Evolutionary conservation across 2,113 vertebrate genomes (phyloP).

Genomic region (Myocastor coypus): DNA sequence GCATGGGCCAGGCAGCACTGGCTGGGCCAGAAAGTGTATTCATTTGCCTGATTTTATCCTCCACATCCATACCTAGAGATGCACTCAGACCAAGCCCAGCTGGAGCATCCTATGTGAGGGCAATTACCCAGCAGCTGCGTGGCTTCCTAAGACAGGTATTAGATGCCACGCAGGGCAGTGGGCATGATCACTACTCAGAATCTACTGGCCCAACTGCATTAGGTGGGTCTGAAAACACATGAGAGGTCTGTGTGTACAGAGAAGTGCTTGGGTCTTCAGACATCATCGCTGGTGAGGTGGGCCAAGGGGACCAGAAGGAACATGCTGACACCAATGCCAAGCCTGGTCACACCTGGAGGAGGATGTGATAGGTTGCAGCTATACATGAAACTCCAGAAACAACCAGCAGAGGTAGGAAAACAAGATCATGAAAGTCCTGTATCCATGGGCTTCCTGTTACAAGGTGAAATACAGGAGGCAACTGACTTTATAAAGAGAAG

Average conservation of each 20-base stretch:
- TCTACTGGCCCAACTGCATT: not conserved
- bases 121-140: not conserved
- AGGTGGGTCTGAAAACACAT: not conserved
- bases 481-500: not conserved
- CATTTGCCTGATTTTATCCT: too few species aligned
- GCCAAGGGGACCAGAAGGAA: too few species aligned
- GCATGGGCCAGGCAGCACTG: accelerated
- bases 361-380: accelerated
- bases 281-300: accelerated
- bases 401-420: not conserved
- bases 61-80: accelerated
- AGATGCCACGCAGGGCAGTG: not conserved
- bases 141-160: not conserved
- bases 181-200: not conserved
- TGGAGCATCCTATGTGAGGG: not conserved
- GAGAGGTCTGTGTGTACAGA: accelerated
- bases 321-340: not conserved
- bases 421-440: not conserved
- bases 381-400: accelerated
- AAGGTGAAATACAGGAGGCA: too few species aligned
- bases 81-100: accelerated
- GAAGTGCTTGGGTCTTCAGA: not conserved
- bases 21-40: not conserved
- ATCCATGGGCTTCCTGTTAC: accelerated
- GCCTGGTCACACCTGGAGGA: accelerated